Evolutionary conservation across 2,113 vertebrate genomes (phyloP), one percentile per base, ranked within the genome.

Genomic region (Colossoma macropomum): DNA sequence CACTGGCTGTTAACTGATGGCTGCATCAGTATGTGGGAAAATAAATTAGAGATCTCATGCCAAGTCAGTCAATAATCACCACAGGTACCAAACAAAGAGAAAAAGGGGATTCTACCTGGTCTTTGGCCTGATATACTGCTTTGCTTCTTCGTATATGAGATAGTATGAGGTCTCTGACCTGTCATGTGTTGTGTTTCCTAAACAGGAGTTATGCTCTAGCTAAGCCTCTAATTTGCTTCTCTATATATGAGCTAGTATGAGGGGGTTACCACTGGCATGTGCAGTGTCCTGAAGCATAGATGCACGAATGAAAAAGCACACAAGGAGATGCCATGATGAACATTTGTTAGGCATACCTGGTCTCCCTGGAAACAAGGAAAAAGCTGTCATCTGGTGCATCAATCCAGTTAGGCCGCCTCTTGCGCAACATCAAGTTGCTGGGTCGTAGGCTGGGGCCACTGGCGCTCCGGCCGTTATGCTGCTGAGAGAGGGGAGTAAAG

Each of bases 291-390:
- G 34, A 71, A 71, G 68, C 38, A 71, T 11, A 71, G 41, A 21
- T 45, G 17, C 11, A n/a, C 45, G 38, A 30, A 82, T 68, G 23
- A 66, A 66, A 82, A 75, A 60, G 62, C 48, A 75, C 48, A 38
- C 71, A 41, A 54, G 63, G 45, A 59, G 17, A 74, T 50, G 70
- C 17, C 52, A 69, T 75, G 45, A 59, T 63, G 83, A 83, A 52
- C 80, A 88, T 92, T 86, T 86, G 86, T 86, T 90, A 90, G 86
- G 89, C 93, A 89, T 95, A 97, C 96, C 96, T 97, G 92, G 96
- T 96, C 93, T 97, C 96, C 92, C 96, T 92, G 87, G 96, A 96
- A 89, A 96, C 96, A 80, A 96, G 94, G 90, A 97, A 97, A 92
- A 97, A 97, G 91, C 95, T 96, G 92, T 96, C 96, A 71, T 96